Conservation (phyloP, 2,797 vertebrate species). For the Petrocephalus schoutedeni region DNA sequence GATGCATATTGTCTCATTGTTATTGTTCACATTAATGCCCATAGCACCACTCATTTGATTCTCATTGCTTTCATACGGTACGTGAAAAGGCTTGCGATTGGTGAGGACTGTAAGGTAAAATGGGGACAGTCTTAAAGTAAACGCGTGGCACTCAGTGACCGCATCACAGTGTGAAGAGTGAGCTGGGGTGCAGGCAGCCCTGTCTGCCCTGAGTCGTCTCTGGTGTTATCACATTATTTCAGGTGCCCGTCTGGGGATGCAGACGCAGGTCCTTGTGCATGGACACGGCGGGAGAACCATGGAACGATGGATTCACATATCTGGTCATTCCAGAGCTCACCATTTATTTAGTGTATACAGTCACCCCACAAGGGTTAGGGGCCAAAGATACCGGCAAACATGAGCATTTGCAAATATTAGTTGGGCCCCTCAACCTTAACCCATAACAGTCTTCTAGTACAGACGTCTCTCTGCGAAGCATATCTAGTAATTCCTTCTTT, state of each 20-base stretch:
- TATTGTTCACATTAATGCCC: background rate
- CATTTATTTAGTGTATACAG: background rate
- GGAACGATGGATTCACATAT: background rate
- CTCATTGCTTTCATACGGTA: background rate
- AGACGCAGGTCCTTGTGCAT: background rate
- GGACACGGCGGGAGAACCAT: background rate
- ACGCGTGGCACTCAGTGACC: background rate
- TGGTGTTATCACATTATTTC: background rate
- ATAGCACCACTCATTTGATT: background rate
- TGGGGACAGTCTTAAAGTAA: background rate
- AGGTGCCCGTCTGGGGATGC: background rate
- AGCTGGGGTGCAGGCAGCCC: background rate
- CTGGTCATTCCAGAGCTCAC: background rate
- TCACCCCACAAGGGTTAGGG: background rate
- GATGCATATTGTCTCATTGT: background rate
- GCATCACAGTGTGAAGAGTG: background rate
- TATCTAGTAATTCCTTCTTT: background rate
- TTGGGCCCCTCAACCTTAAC: background rate
- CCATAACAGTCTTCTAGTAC: background rate
- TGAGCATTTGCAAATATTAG: background rate
- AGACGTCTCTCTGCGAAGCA: background rate
- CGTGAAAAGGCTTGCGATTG: background rate
- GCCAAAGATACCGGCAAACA: background rate
- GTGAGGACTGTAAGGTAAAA: background rate
- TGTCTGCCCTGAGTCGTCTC: background rate